Evolutionary conservation across 2,888 invertebrate species (phyloP).

Genomic region (Ypsolopha scabrella): DNA sequence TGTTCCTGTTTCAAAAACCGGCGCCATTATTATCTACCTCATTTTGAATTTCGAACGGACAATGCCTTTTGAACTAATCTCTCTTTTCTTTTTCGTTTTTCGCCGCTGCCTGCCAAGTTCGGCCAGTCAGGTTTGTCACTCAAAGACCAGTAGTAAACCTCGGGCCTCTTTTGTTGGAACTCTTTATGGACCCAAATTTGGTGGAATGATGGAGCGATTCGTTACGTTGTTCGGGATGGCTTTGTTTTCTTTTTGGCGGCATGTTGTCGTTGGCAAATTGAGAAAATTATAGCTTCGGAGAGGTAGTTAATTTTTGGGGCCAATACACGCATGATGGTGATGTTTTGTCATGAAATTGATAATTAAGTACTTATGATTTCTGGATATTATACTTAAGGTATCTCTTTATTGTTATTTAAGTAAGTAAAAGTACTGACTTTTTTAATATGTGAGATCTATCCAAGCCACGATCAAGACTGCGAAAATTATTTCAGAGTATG

Average conservation of each 20-base stretch:
- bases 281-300: constrained; percentile 33
- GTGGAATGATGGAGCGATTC: constrained; percentile 31
- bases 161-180: constrained; percentile 29
- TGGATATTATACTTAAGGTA: no score
- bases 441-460: no score
- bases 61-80: constrained; percentile 47
- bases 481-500: no score
- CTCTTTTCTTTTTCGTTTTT: constrained; percentile 24
- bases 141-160: constrained; percentile 52
- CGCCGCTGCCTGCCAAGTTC: constrained; percentile 33
- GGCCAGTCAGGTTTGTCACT: constrained; percentile 43
- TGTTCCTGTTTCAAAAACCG: constrained; percentile 59
- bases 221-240: constrained; percentile 20
- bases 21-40: constrained; percentile 64
- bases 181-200: constrained; percentile 27
- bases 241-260: constrained; percentile 20
- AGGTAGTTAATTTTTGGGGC: not conserved
- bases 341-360: no score
- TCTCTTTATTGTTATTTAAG: no score
- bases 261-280: constrained; percentile 32
- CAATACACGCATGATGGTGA: no score
- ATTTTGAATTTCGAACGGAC: constrained; percentile 62
- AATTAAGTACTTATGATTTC: no score
- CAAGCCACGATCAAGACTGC: no score
- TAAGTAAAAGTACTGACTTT: no score